Evolutionary conservation across 1,140 invertebrate species (phyloP), one percentile per base, ranked within the genome.

Genomic region (Drosophila mojavensis): DNA sequence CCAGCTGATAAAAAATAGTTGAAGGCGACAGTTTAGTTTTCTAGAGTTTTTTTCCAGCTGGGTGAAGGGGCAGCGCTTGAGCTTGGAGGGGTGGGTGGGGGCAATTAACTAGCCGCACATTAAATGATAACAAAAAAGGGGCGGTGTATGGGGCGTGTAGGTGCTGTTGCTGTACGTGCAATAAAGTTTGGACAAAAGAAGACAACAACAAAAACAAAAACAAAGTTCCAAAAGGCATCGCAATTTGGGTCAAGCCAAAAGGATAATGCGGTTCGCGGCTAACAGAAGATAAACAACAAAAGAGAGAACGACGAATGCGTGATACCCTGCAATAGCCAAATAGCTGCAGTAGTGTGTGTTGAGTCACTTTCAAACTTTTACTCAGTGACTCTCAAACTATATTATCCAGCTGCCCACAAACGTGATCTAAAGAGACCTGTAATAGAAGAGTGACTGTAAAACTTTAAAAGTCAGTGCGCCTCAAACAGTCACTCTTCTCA

Each of bases 231-330:
- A 60, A 30, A 72, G 63, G 66, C 79, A 78, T 62, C 78, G 65
- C 66, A 74, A 86, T 86, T 88, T 82, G 70, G 82, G 83, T 86
- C 82, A 86, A 86, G 76, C 79, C 79, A 70, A 82, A 70, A 74
- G 74, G 72, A 88, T 86, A 79, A 79, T 88, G 72, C 69, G 72
- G 66, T 77, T 82, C 66, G 69, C 72, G 79, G 72, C 72, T 79
- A 77, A 47, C 39, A 62, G 53, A 59, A 51, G 41, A 39, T 47
- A 33, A 17, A 2, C 24, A 24, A 66, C 9, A 68, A 9, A 43
- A 10, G 9, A 6, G 3, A 4, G 33, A 36, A 2, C 17, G 4
- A 10, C 30, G 28, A 36, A 10, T 36, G 6, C 1, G 4, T 11
- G 5, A 55, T 54, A 13, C 28, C 7, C 51, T 54, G 5, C 13